Evolutionary conservation across 2,113 vertebrate species (phyloP), one percentile per base, ranked within the genome.

Genomic region (Cyanoramphus novaezelandiae): DNA sequence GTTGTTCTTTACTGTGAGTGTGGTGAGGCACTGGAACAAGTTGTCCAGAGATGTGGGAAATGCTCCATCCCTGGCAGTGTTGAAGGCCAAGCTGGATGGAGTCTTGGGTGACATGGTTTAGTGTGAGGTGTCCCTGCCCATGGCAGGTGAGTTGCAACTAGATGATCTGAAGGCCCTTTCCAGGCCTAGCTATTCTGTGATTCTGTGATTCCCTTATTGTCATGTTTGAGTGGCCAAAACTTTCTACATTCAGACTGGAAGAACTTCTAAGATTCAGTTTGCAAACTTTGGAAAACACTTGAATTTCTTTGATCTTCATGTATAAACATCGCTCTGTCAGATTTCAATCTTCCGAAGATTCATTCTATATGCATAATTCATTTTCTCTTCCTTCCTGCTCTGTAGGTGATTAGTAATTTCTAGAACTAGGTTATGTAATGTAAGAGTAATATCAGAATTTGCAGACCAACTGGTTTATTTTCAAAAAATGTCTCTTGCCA

Each of bases 401-500:
- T 90, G 35, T 28, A 69, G 31, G 79, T 93, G 24, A 92, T 96
- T 84, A 79, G 50, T 92, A 78, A 84, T 94, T 94, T 97, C 46
- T 59, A 89, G 62, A 92, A 43, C 37, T 57, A 84, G 50, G 49
- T 75, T 63, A 59, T 37, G 43, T 77, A 57, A 81, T 87, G 15
- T 90, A 88, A 86, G 35, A 28, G 46, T 77, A 94, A 80, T 86
- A 68, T 52, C 31, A 86, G 82, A 86, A 71, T 96, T 93, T 81
- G 25, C 75, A 90, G 84, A 86, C 63, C 50, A 69, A 1, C 27
- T 80, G 18, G 49, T 60, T 77, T 80, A 69, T 90, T 91, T 95
- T 93, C 59, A 59, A 35, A 78, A 74, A 49, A 50, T 53, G 31
- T 84, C 67, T 83, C 71, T 92, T 94, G 53, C 91, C 17, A 6